These are phyloP conservation scores for Darevskia nairensis DNA, from an alignment of 2,797 vertebrate genomes.

Conservation along the genomic window DNA sequence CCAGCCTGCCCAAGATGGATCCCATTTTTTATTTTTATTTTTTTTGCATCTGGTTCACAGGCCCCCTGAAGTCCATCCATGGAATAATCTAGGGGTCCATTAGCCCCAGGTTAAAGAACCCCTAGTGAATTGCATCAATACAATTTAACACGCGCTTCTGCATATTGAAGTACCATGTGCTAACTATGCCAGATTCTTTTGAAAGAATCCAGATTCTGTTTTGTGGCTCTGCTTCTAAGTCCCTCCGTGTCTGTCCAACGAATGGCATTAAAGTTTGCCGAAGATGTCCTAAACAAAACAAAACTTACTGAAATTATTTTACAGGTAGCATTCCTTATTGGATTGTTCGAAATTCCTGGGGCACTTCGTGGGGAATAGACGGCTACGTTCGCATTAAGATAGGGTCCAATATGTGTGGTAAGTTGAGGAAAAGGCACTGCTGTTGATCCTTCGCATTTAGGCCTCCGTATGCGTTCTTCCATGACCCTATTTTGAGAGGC, in stretches of 20 bases:
- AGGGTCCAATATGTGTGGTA: slow-evolving; percentile 88
- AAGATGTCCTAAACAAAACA: no score
- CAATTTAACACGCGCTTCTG: background rate
- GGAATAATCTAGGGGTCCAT: no score
- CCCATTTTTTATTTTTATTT: no score
- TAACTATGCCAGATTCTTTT: background rate
- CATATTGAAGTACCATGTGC: background rate
- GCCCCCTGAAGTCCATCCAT: no score
- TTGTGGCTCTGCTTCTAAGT: no score
- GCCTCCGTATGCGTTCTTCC: no score
- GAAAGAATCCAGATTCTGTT: background rate
- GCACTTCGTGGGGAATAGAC: slow-evolving; percentile 73
- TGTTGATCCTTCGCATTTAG: no score
- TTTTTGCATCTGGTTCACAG: no score
- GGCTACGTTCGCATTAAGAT: slow-evolving; percentile 91
- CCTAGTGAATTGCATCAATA: no score
- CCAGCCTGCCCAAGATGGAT: no score
- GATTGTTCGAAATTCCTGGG: slow-evolving; percentile 94
- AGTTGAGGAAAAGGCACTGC: slow-evolving; percentile 69
- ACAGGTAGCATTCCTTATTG: slow-evolving; percentile 87
- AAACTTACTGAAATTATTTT: slow-evolving; percentile 9
- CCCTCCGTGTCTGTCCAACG: background rate
- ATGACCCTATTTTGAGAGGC: no score
- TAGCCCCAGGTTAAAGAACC: no score
- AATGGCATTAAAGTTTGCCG: background rate